Conservation (phyloP, 2,888 invertebrate species). For the Agrotis segetum region DNA sequence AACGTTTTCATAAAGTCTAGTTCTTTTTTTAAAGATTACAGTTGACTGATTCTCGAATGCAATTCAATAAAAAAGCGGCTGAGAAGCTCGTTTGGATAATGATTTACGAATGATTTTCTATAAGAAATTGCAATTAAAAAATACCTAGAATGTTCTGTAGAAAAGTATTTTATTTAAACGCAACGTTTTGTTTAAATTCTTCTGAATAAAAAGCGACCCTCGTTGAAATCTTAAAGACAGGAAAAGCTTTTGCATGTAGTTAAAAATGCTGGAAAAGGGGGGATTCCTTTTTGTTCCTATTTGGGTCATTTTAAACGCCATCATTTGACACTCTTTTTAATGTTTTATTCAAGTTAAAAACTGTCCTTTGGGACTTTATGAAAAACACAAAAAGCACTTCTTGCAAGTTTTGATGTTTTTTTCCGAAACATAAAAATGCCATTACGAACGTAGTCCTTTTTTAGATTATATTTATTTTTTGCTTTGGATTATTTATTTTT, state of each 20-base stretch:
- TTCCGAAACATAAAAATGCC: no score
- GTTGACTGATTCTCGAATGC: conserved; percentile 67
- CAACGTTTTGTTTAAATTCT: conserved; percentile 39
- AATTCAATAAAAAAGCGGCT: conserved; percentile 61
- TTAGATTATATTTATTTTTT: no score
- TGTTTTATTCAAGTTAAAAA: not conserved
- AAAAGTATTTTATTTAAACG: conserved; percentile 44
- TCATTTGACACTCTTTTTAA: not conserved
- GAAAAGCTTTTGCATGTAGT: conserved; percentile 31
- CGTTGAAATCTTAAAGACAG: conserved; percentile 20
- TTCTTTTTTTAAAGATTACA: conserved; percentile 62
- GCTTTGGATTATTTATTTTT: no score
- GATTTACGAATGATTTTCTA: conserved; percentile 50
- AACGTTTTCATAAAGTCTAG: conserved; percentile 60
- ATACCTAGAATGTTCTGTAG: conserved; percentile 34
- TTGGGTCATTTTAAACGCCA: conserved; percentile 7
- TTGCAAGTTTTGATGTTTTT: no score
- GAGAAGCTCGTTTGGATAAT: conserved; percentile 61
- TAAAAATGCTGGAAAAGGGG: not conserved
- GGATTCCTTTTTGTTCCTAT: not conserved
- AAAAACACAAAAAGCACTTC: not conserved
- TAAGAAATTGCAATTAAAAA: conserved; percentile 54
- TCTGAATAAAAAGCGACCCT: conserved; percentile 31
- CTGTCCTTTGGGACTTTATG: not conserved
- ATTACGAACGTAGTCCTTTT: no score